Evolutionary conservation across 2,113 vertebrate genomes (phyloP).

Genomic region (Brienomyrus longianalis): DNA sequence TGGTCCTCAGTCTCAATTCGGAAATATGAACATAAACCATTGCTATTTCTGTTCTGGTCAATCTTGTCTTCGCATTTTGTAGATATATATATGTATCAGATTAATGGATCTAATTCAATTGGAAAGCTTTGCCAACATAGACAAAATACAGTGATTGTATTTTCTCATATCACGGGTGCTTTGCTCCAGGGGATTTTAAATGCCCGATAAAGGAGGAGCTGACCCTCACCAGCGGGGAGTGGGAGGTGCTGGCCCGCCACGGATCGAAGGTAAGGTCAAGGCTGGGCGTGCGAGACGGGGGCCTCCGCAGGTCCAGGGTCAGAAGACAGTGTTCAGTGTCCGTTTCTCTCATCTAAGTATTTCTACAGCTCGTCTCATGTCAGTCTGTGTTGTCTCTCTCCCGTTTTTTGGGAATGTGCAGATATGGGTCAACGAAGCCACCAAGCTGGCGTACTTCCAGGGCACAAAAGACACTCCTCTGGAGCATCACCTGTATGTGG

Average conservation of each 20-base stretch:
- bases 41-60: neutral
- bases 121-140: neutral
- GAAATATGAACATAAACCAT: neutral
- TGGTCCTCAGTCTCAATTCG: neutral
- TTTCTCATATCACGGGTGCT: neutral
- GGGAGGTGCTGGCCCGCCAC: conserved; percentile 88
- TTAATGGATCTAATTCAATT: neutral
- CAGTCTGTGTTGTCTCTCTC: neutral
- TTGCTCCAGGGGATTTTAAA: conserved; percentile 76
- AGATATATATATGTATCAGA: neutral
- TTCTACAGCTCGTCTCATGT: neutral
- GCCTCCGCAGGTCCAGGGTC: neutral
- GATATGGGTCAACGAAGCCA: conserved; percentile 94
- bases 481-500: conserved; percentile 92
- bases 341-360: neutral
- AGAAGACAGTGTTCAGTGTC: neutral
- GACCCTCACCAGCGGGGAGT: conserved; percentile 82
- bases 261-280: conserved; percentile 79
- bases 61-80: neutral
- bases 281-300: neutral
- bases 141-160: neutral
- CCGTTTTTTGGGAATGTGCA: conserved; percentile 37
- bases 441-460: conserved; percentile 88
- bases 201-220: conserved; percentile 84
- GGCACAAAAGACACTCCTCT: conserved; percentile 87